Conservation (phyloP, 2,888 invertebrate species). For the Lepidocyrtinus sp. region DNA sequence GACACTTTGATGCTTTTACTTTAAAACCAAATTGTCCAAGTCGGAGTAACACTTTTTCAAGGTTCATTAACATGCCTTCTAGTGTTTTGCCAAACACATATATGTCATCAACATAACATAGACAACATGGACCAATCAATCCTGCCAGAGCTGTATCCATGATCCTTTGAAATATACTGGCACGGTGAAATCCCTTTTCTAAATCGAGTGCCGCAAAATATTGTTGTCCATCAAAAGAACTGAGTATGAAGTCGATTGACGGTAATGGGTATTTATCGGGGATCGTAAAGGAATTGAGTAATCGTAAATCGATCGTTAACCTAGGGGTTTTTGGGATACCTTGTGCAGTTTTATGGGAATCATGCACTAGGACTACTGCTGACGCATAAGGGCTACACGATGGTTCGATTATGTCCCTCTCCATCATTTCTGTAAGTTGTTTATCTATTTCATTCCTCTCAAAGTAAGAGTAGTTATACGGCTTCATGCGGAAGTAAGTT, state of each 20-base stretch:
- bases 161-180: not conserved
- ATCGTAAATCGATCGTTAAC: not conserved
- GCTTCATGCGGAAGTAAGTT: not conserved
- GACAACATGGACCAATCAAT: not conserved
- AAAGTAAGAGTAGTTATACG: not conserved
- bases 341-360: not conserved
- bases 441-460: not conserved
- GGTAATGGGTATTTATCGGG: not conserved
- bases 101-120: not conserved
- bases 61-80: not conserved
- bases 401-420: not conserved
- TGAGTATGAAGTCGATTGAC: not conserved
- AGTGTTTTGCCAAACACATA: not conserved
- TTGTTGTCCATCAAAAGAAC: not conserved
- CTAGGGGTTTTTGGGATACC: not conserved
- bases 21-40: not conserved
- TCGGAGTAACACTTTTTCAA: not conserved
- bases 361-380: not conserved
- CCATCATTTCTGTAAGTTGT: not conserved
- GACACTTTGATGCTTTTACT: not conserved
- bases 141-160: not conserved
- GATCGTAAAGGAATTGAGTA: not conserved
- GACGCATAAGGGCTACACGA: not conserved
- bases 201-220: not conserved
- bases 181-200: not conserved